Evolutionary conservation across 2,888 invertebrate species (phyloP).

Genomic region (Notodonta ziczac): DNA sequence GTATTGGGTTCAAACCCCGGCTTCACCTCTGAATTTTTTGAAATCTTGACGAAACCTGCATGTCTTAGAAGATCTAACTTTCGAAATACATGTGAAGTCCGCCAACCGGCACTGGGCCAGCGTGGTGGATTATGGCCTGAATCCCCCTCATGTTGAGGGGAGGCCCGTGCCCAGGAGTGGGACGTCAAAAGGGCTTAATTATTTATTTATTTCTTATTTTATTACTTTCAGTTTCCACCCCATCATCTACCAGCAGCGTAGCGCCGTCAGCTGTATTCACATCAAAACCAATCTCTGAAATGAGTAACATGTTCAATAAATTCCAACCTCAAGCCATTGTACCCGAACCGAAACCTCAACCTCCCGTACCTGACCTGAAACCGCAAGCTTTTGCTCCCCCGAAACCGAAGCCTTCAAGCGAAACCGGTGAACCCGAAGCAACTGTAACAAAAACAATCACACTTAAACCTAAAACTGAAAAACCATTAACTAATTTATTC

Average conservation of each 20-base stretch:
- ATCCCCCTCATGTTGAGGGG: too few relatives aligned
- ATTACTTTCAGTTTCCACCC: slow-evolving; percentile 18
- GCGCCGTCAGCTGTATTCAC: slow-evolving; percentile 53
- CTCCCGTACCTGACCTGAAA: slow-evolving; percentile 14
- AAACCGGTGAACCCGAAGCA: slow-evolving; percentile 67
- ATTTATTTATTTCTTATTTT: too few relatives aligned
- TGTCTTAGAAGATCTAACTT: too few relatives aligned
- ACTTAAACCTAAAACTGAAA: slow-evolving; percentile 48
- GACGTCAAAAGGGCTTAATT: too few relatives aligned
- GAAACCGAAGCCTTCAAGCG: slow-evolving; percentile 42
- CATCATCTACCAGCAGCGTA: slow-evolving; percentile 36
- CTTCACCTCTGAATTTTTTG: too few relatives aligned
- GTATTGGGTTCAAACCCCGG: too few relatives aligned
- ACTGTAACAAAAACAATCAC: slow-evolving; percentile 35
- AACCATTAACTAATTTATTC: slow-evolving; percentile 61
- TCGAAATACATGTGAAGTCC: too few relatives aligned
- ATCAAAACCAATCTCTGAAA: slow-evolving; percentile 62
- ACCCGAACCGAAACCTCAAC: slow-evolving; percentile 28
- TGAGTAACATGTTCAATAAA: slow-evolving; percentile 62
- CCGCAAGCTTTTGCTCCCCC: slow-evolving; percentile 16
- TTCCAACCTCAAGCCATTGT: slow-evolving; percentile 49
- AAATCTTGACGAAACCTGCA: too few relatives aligned
- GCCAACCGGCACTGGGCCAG: too few relatives aligned
- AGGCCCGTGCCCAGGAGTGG: too few relatives aligned
- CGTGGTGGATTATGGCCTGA: too few relatives aligned